These are phyloP conservation scores for Planiliza haematocheilus DNA, from an alignment of 2,113 vertebrate genomes.

Conservation along the genomic window DNA sequence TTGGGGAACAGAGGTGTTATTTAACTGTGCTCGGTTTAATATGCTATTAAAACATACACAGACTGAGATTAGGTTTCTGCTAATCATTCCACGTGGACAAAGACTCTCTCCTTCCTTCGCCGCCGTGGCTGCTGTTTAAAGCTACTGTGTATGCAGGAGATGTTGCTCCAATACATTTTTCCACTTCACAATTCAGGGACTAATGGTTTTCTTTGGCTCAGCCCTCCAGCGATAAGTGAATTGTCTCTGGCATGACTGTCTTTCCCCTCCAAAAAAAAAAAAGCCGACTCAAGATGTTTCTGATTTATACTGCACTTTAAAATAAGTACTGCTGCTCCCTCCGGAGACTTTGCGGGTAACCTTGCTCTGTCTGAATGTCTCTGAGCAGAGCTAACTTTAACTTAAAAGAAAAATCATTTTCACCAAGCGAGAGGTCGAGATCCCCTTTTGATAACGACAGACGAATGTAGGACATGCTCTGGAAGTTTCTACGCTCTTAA, in stretches of 20 bases:
- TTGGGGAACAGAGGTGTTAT: too few relatives aligned
- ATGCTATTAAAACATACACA: too few relatives aligned
- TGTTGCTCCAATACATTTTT: constrained; percentile 9
- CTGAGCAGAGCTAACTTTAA: background rate
- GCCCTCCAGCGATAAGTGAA: constrained; percentile 25
- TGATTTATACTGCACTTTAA: constrained; percentile 41
- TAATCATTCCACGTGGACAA: too few relatives aligned
- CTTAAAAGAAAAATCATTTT: background rate
- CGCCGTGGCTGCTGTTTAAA: too few relatives aligned
- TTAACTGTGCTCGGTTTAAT: too few relatives aligned
- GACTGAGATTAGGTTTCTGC: too few relatives aligned
- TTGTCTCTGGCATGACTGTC: constrained; percentile 21
- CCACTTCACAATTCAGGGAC: background rate
- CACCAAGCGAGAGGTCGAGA: background rate
- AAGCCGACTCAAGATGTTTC: background rate
- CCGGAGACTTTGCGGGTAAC: constrained; percentile 24
- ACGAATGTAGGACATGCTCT: background rate
- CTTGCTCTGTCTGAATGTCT: constrained; percentile 17
- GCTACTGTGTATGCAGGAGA: constrained; percentile 21
- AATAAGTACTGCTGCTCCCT: constrained; percentile 8
- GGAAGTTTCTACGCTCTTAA: background rate
- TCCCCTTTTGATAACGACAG: background rate
- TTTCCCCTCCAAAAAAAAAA: background rate
- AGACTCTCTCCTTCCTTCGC: too few relatives aligned
- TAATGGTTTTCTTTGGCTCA: constrained; percentile 36